Base-by-base conservation (phyloP, 2,113 vertebrate species). In the Poeciliopsis prolifica region DNA sequence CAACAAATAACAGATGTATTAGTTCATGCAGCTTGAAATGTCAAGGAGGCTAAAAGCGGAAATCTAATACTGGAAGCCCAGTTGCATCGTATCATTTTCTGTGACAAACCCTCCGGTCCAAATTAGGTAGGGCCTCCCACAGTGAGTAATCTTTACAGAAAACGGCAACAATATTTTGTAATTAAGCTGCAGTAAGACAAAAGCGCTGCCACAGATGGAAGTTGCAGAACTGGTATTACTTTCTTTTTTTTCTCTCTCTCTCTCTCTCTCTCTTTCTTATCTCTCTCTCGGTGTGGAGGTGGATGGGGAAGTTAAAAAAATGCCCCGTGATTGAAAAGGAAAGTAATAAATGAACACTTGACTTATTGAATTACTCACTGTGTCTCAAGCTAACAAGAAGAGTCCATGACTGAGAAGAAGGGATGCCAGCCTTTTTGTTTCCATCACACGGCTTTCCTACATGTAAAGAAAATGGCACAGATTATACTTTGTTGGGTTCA, bases 1-100 rank as follows among this genome's bases (percentile, higher is more conserved):
- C 93, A 93, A 94, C 93, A 95, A 95, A 95, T 95, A 95, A 95
- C 94, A 95, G 91, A 95, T 95, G 94, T 94, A 95, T 94, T 95
- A 94, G 93, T 94, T 95, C 93, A 95, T 95, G 94, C 94, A 85
- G 93, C 92, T 94, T 94, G 94, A 95, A 94, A 95, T 95, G 94
- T 95, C 94, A 95, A 94, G 92, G 91, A 94, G 93, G 94, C 94
- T 94, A 93, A 95, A 94, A 94, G 92, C 78, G 84, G 90, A 94
- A 95, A 94, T 95, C 94, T 94, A 95, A 95, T 94, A 94, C 91
- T 85, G 91, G 93, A 94, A 94, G 93, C 93, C 89, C 93, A 91
- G 93, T 94, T 94, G 92, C 91, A 91, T 94, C 93, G 92, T 92
- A 93, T 95, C 93, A 94, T 94, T 94, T 94, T 94, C 94, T 78